Base-by-base conservation (phyloP, 2,888 invertebrate genomes). In the Drosophila hamatofila region DNA sequence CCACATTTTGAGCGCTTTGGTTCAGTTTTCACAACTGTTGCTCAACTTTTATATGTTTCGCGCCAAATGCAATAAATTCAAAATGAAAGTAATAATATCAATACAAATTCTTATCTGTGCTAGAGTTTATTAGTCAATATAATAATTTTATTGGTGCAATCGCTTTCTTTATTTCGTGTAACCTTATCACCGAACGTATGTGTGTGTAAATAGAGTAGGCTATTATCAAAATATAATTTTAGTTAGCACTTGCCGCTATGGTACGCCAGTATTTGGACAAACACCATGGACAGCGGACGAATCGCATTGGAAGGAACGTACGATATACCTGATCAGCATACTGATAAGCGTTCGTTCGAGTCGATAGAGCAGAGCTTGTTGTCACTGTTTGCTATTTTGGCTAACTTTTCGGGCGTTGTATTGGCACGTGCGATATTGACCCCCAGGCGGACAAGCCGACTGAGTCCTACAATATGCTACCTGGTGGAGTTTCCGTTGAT, bases 401-500 rank as follows among this genome's bases (percentile, higher is more conserved):
- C 83, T 42, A 83, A 80, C 7, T 77, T 89, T 7, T 83, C 79
- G 56, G 86, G 80, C 9, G 62, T 88, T 54, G 48, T 85, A 0
- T 33, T 91, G 33, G 85, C 90, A 0, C 88, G 91, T 2, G 49
- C 82, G 39, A 56, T 84, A 46, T 54, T 65, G 3, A 79, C 72
- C 18, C 73, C 86, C 14, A 57, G 59, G 16, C 18, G 74, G 21
- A 39, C 63, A 2, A 39, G 42, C 8, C 42, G 39, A 6, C 35
- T 25, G 8, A 69, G 62, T 63, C 18, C 58, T 7, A 58, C 23
- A 12, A 3, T 55, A 8, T 61, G 85, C 72, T 94, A 93, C 85
- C 49, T 80, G 1, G 81, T 94, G 9, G 96, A 96, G 92, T 95
- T 95, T 82, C 18, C 93, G 0, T 75, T 94, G 18, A 94, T 96